Conservation (phyloP, 2,113 vertebrate genomes). For the Rhadina sibilatrix region DNA sequence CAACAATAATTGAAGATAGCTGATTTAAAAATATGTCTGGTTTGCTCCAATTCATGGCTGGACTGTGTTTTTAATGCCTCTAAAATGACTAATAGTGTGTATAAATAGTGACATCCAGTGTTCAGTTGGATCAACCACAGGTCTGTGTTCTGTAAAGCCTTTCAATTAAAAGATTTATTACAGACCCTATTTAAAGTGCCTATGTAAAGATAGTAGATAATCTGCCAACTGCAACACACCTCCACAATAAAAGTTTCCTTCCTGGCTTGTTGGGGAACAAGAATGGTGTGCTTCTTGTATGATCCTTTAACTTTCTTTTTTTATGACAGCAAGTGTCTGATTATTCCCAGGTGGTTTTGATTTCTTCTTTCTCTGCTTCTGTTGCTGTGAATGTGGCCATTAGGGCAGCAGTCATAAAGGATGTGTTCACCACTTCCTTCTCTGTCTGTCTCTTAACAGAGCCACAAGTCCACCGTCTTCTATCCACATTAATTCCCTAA, state of each 20-base stretch:
- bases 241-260: slow-evolving; percentile 77
- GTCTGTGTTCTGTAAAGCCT: background rate
- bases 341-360: slow-evolving; percentile 75
- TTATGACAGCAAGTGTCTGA: slow-evolving; percentile 73
- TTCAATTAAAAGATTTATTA: slow-evolving; percentile 64
- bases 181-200: slow-evolving; percentile 55
- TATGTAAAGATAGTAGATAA: slow-evolving; percentile 65
- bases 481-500: slow-evolving; percentile 75
- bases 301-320: slow-evolving; percentile 73
- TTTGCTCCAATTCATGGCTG: background rate
- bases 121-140: slow-evolving; percentile 66
- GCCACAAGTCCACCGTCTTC: slow-evolving; percentile 73
- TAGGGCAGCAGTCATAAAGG: slow-evolving; percentile 74
- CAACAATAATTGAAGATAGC: background rate
- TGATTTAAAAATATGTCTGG: background rate
- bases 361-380: slow-evolving; percentile 66
- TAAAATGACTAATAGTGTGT: slow-evolving; percentile 60
- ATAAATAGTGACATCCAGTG: slow-evolving; percentile 69
- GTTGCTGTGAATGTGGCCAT: slow-evolving; percentile 74
- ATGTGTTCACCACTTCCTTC: slow-evolving; percentile 79
- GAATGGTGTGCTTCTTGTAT: slow-evolving; percentile 68
- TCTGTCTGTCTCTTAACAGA: slow-evolving; percentile 76
- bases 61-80: slow-evolving; percentile 9
- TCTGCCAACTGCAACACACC: slow-evolving; percentile 75
- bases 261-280: slow-evolving; percentile 70